Conservation (phyloP, 2,113 vertebrate species). For the Myotis lucifugus region DNA sequence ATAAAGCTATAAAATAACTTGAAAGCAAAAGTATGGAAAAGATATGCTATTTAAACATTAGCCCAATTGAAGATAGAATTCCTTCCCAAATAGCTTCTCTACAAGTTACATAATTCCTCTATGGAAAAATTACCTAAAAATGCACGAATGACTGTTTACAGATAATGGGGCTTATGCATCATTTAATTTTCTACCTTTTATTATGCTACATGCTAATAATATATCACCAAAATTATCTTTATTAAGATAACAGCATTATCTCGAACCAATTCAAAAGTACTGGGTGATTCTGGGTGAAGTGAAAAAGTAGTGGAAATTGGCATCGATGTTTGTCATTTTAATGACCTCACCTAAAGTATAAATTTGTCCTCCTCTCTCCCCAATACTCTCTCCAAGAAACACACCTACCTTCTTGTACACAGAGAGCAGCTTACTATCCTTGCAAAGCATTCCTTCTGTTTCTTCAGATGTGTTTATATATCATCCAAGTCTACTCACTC, state of each 20-base stretch:
- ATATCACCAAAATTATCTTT: background rate
- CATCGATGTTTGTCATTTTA: background rate
- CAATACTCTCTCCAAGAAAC: background rate
- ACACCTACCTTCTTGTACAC: rapidly evolving
- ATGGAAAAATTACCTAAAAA: background rate
- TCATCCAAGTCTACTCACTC: background rate
- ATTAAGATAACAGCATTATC: background rate
- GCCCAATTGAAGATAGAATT: background rate
- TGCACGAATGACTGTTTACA: background rate
- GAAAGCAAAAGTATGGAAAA: background rate
- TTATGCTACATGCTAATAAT: background rate
- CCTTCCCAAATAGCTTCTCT: background rate
- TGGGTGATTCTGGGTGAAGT: background rate
- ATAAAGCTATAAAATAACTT: background rate
- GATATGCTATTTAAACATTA: background rate
- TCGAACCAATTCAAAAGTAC: background rate
- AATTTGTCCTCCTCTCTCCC: background rate
- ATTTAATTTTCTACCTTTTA: conserved; percentile 9
- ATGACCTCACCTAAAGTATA: background rate
- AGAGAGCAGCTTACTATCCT: background rate
- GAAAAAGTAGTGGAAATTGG: background rate
- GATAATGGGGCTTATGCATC: background rate
- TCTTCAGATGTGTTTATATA: background rate
- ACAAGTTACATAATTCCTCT: background rate
- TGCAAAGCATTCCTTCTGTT: background rate